Conservation (phyloP, 2,888 invertebrate species). For the Sphaerophoria rueppellii region DNA sequence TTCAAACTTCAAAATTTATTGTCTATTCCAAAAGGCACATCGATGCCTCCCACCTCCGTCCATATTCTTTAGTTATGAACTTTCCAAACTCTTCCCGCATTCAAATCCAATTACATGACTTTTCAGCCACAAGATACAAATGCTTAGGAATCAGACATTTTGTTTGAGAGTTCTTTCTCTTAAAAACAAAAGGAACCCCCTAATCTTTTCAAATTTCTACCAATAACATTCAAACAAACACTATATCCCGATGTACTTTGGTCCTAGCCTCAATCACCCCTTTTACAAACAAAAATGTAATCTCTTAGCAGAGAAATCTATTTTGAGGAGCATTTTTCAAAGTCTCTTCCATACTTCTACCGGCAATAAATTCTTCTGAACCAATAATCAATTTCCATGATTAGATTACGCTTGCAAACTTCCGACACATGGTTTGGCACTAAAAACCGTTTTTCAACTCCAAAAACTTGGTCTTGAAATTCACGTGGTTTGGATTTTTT, state of each 20-base stretch:
- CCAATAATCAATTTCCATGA: conserved; percentile 79
- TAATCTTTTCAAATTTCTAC: neutral
- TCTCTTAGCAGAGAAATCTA: conserved; percentile 40
- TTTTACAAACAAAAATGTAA: conserved; percentile 23
- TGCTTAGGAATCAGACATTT: conserved; percentile 14
- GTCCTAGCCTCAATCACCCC: neutral
- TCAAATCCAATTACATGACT: conserved; percentile 17
- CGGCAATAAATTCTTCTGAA: conserved; percentile 74
- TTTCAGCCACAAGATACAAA: conserved; percentile 19
- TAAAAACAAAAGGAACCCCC: neutral
- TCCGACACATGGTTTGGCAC: conserved; percentile 76
- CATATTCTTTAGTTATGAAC: neutral
- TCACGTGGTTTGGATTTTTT: conserved; percentile 17
- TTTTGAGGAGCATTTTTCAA: conserved; percentile 52
- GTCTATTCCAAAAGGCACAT: conserved; percentile 1
- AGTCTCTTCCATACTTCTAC: conserved; percentile 26
- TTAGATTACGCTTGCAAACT: conserved; percentile 78
- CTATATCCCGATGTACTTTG: neutral
- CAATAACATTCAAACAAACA: neutral
- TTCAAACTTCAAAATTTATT: conserved; percentile 19
- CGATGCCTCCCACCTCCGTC: too few species aligned
- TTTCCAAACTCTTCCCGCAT: conserved; percentile 2
- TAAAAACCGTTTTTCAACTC: conserved; percentile 60
- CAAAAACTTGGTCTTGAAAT: conserved; percentile 59
- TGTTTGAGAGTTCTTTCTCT: neutral